Percentiles rank a stretch among this genome's conserved stretches.
Conservation (phyloP, 2,888 invertebrate species). For the Drosophila neonasuta region DNA sequence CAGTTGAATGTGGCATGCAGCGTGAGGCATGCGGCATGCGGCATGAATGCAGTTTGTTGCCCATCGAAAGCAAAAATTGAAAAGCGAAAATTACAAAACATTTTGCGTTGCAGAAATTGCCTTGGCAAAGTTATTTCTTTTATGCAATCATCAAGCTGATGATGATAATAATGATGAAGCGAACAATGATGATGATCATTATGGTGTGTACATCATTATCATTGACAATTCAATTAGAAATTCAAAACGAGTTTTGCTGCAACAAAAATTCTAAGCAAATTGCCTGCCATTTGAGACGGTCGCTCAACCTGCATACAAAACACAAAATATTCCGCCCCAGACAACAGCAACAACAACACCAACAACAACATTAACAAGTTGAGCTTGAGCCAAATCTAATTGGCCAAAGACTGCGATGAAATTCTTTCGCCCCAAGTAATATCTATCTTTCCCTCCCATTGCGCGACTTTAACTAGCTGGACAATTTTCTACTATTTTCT, state of each 20-base stretch:
- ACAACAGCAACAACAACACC: conserved; percentile 2
- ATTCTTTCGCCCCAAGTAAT: conserved; percentile 3
- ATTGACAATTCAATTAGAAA: conserved; percentile 54
- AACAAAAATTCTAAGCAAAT: conserved; percentile 52
- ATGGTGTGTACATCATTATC: conserved; percentile 21
- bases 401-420: conserved; percentile 21
- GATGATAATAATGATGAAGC: conserved; percentile 5
- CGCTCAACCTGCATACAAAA: conserved; percentile 51
- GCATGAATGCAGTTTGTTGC: conserved; percentile 36
- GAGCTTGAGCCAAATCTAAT: conserved; percentile 33
- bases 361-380: conserved; percentile 2
- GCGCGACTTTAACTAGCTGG: conserved; percentile 1
- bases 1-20: conserved; percentile 17
- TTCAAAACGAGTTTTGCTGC: conserved; percentile 50
- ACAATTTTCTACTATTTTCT: background rate
- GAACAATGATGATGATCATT: background rate
- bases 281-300: conserved; percentile 35
- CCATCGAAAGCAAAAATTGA: conserved; percentile 59
- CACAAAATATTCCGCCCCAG: background rate
- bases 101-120: conserved; percentile 27
- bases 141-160: conserved; percentile 37
- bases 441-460: background rate
- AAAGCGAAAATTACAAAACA: conserved; percentile 56
- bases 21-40: conserved; percentile 15
- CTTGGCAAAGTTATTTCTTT: conserved; percentile 28